A percentile compares a stretch with the other conserved stretches of the same genome.
Conservation (phyloP, 2,888 invertebrate genomes). For the Acheta domesticus region DNA sequence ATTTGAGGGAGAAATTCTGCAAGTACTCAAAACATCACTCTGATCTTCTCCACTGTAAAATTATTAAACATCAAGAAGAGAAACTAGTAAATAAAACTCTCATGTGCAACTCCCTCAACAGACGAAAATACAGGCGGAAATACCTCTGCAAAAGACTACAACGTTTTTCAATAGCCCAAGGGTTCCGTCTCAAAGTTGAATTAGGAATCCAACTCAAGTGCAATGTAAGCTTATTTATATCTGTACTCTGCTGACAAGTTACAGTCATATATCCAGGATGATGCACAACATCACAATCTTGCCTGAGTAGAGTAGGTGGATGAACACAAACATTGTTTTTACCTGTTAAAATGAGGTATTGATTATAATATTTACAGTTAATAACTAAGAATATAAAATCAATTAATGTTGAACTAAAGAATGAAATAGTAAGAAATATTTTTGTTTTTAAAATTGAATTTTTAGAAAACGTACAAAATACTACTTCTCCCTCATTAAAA, state of each 20-base stretch:
- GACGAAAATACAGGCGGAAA: not conserved
- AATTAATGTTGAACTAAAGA: not conserved
- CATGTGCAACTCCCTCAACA: not conserved
- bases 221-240: slow-evolving; percentile 74
- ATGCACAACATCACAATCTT: slow-evolving; percentile 79
- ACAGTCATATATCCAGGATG: slow-evolving; percentile 91
- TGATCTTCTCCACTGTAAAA: no score
- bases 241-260: slow-evolving; percentile 72
- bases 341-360: slow-evolving; percentile 37
- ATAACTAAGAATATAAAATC: not conserved
- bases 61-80: no score
- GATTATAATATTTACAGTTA: no score
- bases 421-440: not conserved
- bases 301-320: slow-evolving; percentile 79
- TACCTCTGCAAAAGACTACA: not conserved
- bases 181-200: slow-evolving; percentile 79
- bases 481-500: slow-evolving; percentile 78
- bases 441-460: not conserved
- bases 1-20: no score
- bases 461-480: slow-evolving; percentile 59
- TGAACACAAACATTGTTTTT: slow-evolving; percentile 98
- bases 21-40: no score
- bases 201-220: slow-evolving; percentile 95
- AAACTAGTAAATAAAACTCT: no score
- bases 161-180: slow-evolving; percentile 65